Conservation (phyloP, 2,797 vertebrate species). For the Brotula barbata region DNA sequence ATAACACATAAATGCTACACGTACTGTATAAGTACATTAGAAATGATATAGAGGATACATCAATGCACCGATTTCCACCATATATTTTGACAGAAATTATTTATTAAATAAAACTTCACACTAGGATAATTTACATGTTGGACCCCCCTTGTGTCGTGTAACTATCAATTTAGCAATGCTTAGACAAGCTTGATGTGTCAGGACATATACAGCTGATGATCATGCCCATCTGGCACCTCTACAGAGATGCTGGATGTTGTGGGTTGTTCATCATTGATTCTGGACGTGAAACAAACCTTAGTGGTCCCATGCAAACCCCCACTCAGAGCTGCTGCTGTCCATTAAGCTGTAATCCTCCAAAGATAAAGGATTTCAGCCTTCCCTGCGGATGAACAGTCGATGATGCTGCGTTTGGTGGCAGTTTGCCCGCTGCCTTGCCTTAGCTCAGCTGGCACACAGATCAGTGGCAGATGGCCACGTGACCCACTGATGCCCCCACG, state of each 20-base stretch:
- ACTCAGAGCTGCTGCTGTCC: conserved; percentile 12
- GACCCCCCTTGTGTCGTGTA: too few relatives aligned
- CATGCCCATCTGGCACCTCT: not conserved
- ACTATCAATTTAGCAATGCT: too few relatives aligned
- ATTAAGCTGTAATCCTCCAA: conserved; percentile 20
- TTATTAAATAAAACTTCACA: too few relatives aligned
- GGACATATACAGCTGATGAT: not conserved
- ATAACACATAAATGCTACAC: too few relatives aligned
- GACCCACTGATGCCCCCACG: conserved; percentile 9
- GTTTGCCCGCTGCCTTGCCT: conserved; percentile 9
- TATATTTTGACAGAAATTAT: too few relatives aligned
- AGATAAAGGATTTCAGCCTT: conserved; percentile 4
- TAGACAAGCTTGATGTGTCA: not conserved
- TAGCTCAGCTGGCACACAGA: conserved; percentile 19
- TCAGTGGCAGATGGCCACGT: conserved; percentile 11
- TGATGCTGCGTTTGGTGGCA: conserved; percentile 7
- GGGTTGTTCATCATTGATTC: conserved; percentile 11
- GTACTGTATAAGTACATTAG: too few relatives aligned
- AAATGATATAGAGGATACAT: too few relatives aligned
- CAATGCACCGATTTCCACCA: too few relatives aligned
- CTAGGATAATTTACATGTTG: too few relatives aligned
- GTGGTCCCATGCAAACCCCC: conserved; percentile 20
- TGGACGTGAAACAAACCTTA: not conserved
- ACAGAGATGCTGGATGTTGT: not conserved
- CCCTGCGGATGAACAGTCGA: conserved; percentile 13